Conservation (phyloP, 2,113 vertebrate genomes). For the Hippolais icterina region DNA sequence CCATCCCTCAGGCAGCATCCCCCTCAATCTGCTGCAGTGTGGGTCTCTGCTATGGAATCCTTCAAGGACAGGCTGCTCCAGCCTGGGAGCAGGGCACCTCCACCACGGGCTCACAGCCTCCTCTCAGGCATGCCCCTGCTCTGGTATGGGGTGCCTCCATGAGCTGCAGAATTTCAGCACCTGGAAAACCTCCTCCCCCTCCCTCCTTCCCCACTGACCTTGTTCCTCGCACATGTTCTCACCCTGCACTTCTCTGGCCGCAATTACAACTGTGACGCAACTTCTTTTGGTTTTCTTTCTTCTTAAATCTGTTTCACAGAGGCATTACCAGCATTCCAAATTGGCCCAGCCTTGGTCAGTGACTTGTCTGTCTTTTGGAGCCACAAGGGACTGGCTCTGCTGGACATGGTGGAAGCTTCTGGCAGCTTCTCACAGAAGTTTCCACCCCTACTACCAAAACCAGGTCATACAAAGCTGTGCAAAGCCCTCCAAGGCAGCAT, state of each 20-base stretch:
- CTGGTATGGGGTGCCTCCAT: not conserved
- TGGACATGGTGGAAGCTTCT: not conserved
- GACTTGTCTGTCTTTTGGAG: too few relatives aligned
- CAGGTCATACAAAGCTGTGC: too few relatives aligned
- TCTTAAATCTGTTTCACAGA: not conserved
- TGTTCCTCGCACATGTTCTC: not conserved
- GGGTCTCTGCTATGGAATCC: too few relatives aligned
- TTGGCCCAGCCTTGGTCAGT: not conserved
- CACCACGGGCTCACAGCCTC: not conserved
- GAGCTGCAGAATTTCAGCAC: not conserved
- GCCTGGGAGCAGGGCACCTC: not conserved
- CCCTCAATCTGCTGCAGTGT: too few relatives aligned
- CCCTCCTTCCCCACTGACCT: not conserved
- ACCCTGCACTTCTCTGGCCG: accelerated
- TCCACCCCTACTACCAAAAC: too few relatives aligned
- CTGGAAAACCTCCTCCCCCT: not conserved
- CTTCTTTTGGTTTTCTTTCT: not conserved
- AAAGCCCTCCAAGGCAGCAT: not conserved
- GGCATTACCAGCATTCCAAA: not conserved
- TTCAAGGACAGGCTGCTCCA: not conserved
- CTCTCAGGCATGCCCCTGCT: not conserved
- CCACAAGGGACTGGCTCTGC: not conserved
- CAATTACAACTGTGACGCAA: not conserved
- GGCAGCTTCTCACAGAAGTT: not conserved
- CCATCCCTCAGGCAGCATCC: too few relatives aligned